Conservation (phyloP, 2,888 invertebrate species). For the Hyposoter dolosus region DNA sequence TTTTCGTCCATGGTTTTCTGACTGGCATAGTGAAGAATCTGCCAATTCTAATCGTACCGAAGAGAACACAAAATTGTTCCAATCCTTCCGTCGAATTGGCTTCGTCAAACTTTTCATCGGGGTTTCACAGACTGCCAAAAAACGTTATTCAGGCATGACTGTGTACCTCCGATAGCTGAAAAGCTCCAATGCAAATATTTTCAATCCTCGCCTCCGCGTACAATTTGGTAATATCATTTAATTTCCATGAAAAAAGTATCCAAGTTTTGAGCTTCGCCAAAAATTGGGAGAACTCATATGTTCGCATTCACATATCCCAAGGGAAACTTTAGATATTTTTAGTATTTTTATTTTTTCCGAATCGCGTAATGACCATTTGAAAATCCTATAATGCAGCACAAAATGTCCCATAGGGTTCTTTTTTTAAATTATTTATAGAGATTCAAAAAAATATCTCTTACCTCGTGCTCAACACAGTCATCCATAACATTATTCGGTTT, state of each 20-base stretch:
- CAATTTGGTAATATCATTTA: background rate
- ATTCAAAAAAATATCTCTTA: background rate
- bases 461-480: background rate
- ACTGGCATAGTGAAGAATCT: background rate
- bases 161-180: background rate
- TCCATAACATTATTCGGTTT: background rate
- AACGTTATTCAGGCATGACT: background rate
- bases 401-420: background rate
- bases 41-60: background rate
- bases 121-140: background rate
- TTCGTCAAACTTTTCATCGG: background rate
- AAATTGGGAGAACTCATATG: background rate
- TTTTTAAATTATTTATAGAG: background rate
- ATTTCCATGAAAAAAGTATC: background rate
- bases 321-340: background rate
- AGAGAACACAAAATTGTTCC: background rate
- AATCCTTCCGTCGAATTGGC: background rate
- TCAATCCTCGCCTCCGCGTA: background rate
- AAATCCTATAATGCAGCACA: background rate
- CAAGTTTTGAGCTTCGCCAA: background rate
- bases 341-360: background rate
- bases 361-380: background rate
- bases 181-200: background rate
- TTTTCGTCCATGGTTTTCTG: background rate
- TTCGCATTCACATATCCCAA: conserved; percentile 11